phyloP scores from a whole-genome alignment of 2,113 vertebrate genomes.

The Bungarus multicinctus region DNA sequence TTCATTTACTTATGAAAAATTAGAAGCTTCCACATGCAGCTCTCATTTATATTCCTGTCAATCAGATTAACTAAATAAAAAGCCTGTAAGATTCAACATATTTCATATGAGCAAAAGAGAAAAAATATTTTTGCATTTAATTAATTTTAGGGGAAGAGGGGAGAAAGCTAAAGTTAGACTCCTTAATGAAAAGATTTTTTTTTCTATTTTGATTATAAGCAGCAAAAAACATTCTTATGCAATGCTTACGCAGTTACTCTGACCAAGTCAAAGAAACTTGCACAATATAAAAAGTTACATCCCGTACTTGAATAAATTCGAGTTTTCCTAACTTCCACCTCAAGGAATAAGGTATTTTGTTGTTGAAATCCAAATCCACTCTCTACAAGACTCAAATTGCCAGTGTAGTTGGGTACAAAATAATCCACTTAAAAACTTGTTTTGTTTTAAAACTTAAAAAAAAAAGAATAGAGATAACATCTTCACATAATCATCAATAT shows the following conservation, averaged over 20 bases:
- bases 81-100: conserved; percentile 62
- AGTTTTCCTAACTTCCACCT: not conserved
- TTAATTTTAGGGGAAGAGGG: conserved; percentile 9
- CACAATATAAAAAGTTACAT: not conserved
- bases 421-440: not conserved
- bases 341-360: not conserved
- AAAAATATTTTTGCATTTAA: conserved; percentile 62
- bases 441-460: not conserved
- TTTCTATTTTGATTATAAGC: conserved; percentile 22
- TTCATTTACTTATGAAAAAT: conserved; percentile 87
- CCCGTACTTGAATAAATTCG: not conserved
- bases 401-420: not conserved
- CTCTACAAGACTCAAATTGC: not conserved
- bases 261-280: not conserved
- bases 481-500: not conserved
- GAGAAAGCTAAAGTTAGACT: conserved; percentile 19
- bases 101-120: conserved; percentile 42
- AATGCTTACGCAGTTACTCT: not conserved
- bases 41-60: conserved; percentile 87
- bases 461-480: not conserved
- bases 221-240: not conserved
- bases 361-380: not conserved
- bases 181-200: conserved; percentile 37
- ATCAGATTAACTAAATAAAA: conserved; percentile 76
- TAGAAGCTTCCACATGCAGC: conserved; percentile 78